phyloP scores from a whole-genome alignment of 2,888 invertebrate species.

The Drosophila cracens region DNA sequence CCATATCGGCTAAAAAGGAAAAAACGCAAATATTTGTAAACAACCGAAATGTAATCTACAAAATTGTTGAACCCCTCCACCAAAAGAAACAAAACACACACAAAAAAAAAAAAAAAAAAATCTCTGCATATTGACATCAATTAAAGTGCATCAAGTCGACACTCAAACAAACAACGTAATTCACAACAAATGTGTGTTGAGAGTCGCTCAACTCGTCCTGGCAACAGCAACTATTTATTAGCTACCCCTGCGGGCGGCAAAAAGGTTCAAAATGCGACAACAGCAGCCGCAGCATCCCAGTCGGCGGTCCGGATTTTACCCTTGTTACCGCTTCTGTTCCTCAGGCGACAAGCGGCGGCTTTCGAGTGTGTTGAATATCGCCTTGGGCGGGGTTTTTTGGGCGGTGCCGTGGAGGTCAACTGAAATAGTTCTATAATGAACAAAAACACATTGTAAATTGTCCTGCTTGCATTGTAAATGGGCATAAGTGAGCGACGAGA shows the following conservation, averaged over 20 bases:
- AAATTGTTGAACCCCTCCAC: conserved; percentile 30
- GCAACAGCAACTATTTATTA: conserved; percentile 73
- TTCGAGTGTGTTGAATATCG: conserved; percentile 68
- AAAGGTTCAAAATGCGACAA: conserved; percentile 58
- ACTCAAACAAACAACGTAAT: conserved; percentile 80
- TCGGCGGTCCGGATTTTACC: conserved; percentile 61
- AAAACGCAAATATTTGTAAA: conserved; percentile 74
- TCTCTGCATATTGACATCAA: conserved; percentile 82
- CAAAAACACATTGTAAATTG: conserved; percentile 81
- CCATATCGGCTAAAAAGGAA: conserved; percentile 41
- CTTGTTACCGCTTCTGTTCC: conserved; percentile 62
- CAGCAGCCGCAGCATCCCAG: conserved; percentile 67
- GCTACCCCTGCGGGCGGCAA: conserved; percentile 62
- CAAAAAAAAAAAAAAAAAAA: conserved; percentile 41
- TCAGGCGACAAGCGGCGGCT: conserved; percentile 66
- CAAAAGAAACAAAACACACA: background rate
- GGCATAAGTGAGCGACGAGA: conserved; percentile 63
- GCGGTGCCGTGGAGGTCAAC: conserved; percentile 69
- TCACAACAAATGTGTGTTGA: conserved; percentile 78
- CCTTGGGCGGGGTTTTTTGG: conserved; percentile 55
- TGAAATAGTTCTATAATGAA: conserved; percentile 77
- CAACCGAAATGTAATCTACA: conserved; percentile 67
- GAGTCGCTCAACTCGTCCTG: conserved; percentile 53
- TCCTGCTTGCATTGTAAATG: conserved; percentile 72
- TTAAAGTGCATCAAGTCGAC: conserved; percentile 82